Percentiles rank a stretch among this genome's conserved stretches.
Evolutionary conservation across 1,140 invertebrate genomes (phyloP).

Genomic region (Diabrotica undecimpunctata): DNA sequence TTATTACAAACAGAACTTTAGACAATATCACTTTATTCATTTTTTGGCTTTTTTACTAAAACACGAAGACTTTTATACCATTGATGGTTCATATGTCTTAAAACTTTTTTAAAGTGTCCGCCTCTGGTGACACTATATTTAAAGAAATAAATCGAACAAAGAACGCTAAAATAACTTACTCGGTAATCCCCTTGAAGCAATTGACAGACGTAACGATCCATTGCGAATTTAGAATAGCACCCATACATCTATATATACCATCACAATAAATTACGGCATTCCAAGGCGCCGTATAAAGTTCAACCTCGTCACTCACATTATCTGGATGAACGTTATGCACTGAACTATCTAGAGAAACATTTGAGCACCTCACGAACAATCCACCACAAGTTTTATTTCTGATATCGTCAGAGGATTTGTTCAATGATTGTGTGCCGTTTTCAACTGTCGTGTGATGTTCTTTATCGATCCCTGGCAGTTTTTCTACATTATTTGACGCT

Average conservation of each 20-base stretch:
- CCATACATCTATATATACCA: constrained; percentile 62
- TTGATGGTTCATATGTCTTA: too few relatives aligned
- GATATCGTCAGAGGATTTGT: too few relatives aligned
- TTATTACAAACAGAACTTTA: too few relatives aligned
- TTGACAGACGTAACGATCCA: constrained; percentile 61
- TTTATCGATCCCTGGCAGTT: too few relatives aligned
- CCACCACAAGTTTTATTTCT: constrained; percentile 33
- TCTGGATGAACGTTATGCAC: constrained; percentile 22
- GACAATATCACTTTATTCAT: too few relatives aligned
- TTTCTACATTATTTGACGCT: neutral
- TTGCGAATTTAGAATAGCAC: constrained; percentile 58
- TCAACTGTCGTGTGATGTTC: neutral
- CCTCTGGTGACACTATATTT: too few relatives aligned
- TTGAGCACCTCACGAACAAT: constrained; percentile 44
- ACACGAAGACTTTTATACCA: too few relatives aligned
- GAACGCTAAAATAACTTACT: constrained; percentile 20
- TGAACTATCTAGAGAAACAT: constrained; percentile 25
- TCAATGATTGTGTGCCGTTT: neutral
- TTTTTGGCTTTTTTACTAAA: too few relatives aligned
- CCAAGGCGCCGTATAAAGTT: constrained; percentile 60
- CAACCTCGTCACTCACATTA: constrained; percentile 24
- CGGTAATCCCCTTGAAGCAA: constrained; percentile 45
- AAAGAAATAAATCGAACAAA: constrained; percentile 16
- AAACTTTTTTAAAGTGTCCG: too few relatives aligned
- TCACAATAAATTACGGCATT: constrained; percentile 63